phyloP scores from a whole-genome alignment of 1,140 invertebrate species.

The Philotrypesis tridentata region DNA sequence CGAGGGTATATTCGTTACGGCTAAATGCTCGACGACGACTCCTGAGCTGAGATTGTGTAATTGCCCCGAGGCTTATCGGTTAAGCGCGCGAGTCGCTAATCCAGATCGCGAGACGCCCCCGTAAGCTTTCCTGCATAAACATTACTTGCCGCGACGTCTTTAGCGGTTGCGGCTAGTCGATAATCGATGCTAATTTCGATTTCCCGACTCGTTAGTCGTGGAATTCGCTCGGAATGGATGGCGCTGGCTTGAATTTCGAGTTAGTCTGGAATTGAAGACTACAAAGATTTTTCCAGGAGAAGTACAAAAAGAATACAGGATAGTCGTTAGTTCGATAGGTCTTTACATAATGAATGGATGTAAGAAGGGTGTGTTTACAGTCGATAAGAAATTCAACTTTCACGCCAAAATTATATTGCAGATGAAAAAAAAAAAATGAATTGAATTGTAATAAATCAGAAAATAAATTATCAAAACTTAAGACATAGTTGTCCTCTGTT shows the following conservation, averaged over 20 bases:
- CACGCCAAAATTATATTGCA: too few relatives aligned
- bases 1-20: conserved; percentile 60
- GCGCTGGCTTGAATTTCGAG: background rate
- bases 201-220: background rate
- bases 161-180: conserved; percentile 56
- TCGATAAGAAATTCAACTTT: too few relatives aligned
- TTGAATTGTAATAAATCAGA: too few relatives aligned
- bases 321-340: too few relatives aligned
- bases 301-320: too few relatives aligned
- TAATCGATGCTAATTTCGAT: conserved; percentile 50
- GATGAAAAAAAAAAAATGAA: too few relatives aligned
- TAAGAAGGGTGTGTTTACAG: too few relatives aligned
- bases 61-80: conserved; percentile 47
- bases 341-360: too few relatives aligned
- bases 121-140: conserved; percentile 10
- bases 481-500: too few relatives aligned
- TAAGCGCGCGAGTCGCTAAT: background rate
- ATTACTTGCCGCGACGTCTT: conserved; percentile 53
- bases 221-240: background rate
- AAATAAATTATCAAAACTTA: too few relatives aligned
- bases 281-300: too few relatives aligned
- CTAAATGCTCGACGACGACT: conserved; percentile 62
- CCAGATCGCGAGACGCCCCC: background rate
- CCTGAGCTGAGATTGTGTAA: conserved; percentile 63
- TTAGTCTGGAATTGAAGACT: background rate